A percentile compares a stretch with the other conserved stretches of the same genome.
phyloP scores from a whole-genome alignment of 2,797 vertebrate genomes.

The Sebastes dallii region DNA sequence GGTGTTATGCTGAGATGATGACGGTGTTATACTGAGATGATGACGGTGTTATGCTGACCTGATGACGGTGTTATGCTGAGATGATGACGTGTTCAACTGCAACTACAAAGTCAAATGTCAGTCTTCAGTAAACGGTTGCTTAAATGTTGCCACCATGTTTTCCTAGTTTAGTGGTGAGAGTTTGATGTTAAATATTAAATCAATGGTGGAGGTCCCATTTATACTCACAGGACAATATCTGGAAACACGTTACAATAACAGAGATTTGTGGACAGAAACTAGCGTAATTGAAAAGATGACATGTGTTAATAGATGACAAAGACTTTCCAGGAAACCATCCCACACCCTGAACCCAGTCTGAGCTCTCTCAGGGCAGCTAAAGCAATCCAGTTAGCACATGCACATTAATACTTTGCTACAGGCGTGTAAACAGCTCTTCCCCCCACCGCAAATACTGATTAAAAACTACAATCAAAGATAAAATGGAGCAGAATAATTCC shows the following conservation, averaged over 20 bases:
- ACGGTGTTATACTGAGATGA: no score
- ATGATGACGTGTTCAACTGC: no score
- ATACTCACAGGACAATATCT: neutral
- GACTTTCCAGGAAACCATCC: neutral
- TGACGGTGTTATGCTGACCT: no score
- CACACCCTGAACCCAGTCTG: neutral
- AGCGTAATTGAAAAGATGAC: neutral
- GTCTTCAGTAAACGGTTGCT: no score
- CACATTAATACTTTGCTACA: conserved; percentile 34
- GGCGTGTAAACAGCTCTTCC: conserved; percentile 45
- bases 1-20: no score
- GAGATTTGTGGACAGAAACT: neutral
- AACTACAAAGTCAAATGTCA: no score
- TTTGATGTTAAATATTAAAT: no score
- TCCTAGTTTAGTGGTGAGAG: no score
- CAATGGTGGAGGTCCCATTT: no score
- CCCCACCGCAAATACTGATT: conserved; percentile 44
- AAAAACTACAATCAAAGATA: conserved; percentile 41
- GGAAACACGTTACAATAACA: neutral
- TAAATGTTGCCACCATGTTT: no score
- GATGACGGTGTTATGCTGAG: no score
- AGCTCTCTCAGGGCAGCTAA: neutral
- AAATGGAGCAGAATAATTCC: conserved; percentile 41
- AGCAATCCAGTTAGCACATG: conserved; percentile 19
- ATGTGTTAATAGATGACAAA: neutral